Percentiles rank a stretch among this genome's conserved stretches.
Evolutionary conservation across 2,797 vertebrate species (phyloP).

Genomic region (Semaprochilodus insignis): DNA sequence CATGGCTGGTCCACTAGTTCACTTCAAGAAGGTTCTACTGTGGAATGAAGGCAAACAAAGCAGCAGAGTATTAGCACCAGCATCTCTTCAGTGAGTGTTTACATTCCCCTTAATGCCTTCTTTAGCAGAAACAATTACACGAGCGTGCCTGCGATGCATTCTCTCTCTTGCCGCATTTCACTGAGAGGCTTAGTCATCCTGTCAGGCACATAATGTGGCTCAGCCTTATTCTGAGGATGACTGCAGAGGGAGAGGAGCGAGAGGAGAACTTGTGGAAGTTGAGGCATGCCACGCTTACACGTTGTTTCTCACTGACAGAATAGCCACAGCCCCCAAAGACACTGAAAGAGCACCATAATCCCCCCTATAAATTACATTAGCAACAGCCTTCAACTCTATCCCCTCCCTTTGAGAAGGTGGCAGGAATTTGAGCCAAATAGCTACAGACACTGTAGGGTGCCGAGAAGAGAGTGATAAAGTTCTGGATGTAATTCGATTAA

Average conservation of each 20-base stretch:
- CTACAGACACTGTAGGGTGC: conserved; percentile 81
- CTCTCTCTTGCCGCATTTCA: conserved; percentile 82
- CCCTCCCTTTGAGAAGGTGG: conserved; percentile 82
- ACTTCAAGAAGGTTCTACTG: conserved; percentile 80
- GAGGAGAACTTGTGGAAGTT: conserved; percentile 76
- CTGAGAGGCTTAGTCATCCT: conserved; percentile 83
- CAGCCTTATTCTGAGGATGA: conserved; percentile 73
- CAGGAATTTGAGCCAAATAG: conserved; percentile 81
- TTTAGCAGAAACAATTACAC: conserved; percentile 85
- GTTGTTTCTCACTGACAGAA: conserved; percentile 71
- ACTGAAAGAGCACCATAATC: conserved; percentile 83
- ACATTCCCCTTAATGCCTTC: conserved; percentile 83
- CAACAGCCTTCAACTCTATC: conserved; percentile 74
- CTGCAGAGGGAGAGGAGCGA: conserved; percentile 60
- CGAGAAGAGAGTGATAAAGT: conserved; percentile 79
- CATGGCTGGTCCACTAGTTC: conserved; percentile 15
- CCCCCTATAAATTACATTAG: conserved; percentile 84
- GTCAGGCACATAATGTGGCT: conserved; percentile 85
- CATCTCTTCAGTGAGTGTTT: conserved; percentile 83
- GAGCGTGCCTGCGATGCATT: conserved; percentile 79
- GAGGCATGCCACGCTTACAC: conserved; percentile 74
- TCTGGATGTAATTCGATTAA: conserved; percentile 82
- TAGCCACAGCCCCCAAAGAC: conserved; percentile 78
- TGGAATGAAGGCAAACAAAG: conserved; percentile 78
- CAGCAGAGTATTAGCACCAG: conserved; percentile 76